Percentiles rank a stretch among this genome's conserved stretches.
Conservation (phyloP, 2,113 vertebrate genomes). For the Casuarius casuarius region DNA sequence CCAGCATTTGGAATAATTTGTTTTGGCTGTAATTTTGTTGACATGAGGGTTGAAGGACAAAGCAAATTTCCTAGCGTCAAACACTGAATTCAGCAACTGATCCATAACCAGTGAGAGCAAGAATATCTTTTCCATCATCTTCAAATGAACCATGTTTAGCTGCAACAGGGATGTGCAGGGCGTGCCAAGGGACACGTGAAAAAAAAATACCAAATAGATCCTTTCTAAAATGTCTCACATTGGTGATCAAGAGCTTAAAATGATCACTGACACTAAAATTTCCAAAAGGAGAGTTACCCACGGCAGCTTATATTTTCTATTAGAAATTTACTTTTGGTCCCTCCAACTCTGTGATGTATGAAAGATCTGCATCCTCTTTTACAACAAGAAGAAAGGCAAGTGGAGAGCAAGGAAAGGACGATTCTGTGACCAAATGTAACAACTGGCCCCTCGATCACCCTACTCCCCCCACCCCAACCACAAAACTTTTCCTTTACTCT, state of each 20-base stretch:
- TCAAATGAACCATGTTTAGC: neutral
- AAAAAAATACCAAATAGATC: neutral
- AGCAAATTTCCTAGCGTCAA: neutral
- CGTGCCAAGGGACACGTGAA: neutral
- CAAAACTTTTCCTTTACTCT: neutral
- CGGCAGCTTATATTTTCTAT: neutral
- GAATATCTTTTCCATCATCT: neutral
- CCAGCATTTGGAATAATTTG: neutral
- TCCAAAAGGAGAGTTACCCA: neutral
- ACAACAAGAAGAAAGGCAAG: neutral
- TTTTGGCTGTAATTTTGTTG: neutral
- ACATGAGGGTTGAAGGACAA: neutral
- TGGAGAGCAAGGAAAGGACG: neutral
- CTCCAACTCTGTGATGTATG: neutral
- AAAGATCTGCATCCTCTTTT: neutral
- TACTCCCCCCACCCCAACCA: fast-evolving
- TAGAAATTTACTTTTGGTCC: neutral
- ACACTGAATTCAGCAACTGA: neutral
- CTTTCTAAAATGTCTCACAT: neutral
- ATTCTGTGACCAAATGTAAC: neutral
- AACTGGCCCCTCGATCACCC: neutral
- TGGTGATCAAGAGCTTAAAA: neutral
- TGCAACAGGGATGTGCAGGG: neutral
- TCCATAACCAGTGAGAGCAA: neutral
- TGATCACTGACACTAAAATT: neutral